A percentile compares a stretch with the other conserved stretches of the same genome.
phyloP scores from a whole-genome alignment of 2,888 invertebrate genomes.

The Eilema griseolum region DNA sequence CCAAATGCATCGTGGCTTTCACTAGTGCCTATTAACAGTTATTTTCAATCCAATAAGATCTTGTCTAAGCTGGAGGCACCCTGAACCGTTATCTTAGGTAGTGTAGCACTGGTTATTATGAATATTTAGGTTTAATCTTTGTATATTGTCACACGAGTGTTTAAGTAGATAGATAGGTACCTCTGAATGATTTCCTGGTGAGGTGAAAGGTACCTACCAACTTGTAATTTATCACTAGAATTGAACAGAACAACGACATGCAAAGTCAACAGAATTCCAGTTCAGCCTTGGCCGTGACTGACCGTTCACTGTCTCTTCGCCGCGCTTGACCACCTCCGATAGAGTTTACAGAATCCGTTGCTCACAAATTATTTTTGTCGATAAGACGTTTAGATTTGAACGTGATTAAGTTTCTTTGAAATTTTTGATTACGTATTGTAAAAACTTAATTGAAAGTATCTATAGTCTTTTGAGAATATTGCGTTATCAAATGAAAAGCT shows the following conservation, averaged over 20 bases:
- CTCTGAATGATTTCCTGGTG: constrained; percentile 17
- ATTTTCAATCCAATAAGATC: constrained; percentile 30
- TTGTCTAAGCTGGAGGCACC: constrained; percentile 21
- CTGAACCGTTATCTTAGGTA: constrained; percentile 17
- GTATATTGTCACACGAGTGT: constrained; percentile 41
- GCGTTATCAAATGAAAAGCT: constrained; percentile 6
- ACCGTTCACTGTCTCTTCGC: constrained; percentile 77
- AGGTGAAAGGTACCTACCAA: constrained; percentile 55
- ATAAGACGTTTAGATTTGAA: constrained; percentile 41
- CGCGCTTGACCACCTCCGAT: constrained; percentile 72
- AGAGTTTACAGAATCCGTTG: constrained; percentile 58
- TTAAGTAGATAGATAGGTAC: constrained; percentile 26
- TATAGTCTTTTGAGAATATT: constrained; percentile 1
- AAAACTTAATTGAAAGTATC: constrained; percentile 6
- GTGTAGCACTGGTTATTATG: constrained; percentile 16
- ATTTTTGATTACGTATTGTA: constrained; percentile 8
- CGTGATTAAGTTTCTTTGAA: constrained; percentile 24
- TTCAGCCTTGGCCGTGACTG: constrained; percentile 84
- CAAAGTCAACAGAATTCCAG: constrained; percentile 54
- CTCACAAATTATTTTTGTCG: constrained; percentile 45
- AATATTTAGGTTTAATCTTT: constrained; percentile 13
- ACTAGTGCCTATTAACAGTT: constrained; percentile 53
- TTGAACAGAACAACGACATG: constrained; percentile 50
- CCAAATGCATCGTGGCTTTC: constrained; percentile 75
- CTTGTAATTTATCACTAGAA: constrained; percentile 11